A percentile compares a stretch with the other conserved stretches of the same genome.
Conservation (phyloP, 2,113 vertebrate genomes). For the Parus major region DNA sequence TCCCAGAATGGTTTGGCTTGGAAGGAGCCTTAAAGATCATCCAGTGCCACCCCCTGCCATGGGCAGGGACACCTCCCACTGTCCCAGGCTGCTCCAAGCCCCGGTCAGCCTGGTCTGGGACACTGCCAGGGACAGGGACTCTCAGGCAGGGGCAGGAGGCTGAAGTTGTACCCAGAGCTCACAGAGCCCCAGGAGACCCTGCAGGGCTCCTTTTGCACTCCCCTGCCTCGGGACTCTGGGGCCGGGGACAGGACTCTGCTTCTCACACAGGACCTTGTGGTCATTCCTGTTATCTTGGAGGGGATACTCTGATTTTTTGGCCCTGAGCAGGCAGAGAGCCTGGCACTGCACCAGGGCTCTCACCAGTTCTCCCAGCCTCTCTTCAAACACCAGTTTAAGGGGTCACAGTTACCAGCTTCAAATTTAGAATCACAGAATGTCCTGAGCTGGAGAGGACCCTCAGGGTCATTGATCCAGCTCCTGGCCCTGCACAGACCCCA, state of each 20-base stretch:
- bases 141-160: accelerated
- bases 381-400: not conserved
- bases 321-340: not conserved
- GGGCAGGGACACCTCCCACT: not conserved
- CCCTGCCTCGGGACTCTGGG: accelerated
- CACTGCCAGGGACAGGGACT: not conserved
- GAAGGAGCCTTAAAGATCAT: accelerated
- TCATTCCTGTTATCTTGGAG: accelerated
- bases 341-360: not conserved
- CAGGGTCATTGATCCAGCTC: too few relatives aligned
- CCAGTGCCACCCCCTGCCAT: not conserved
- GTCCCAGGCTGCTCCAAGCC: not conserved
- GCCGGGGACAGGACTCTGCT: accelerated
- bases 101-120: accelerated
- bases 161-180: not conserved
- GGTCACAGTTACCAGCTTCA: too few relatives aligned
- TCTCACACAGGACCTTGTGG: accelerated
- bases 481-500: not conserved
- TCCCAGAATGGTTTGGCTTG: not conserved
- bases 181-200: not conserved
- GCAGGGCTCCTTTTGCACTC: not conserved
- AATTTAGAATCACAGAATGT: too few relatives aligned
- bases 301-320: not conserved
- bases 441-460: not conserved
- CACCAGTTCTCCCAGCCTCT: not conserved